phyloP scores from a whole-genome alignment of 2,888 invertebrate species.

The Diplazon laetatorius region DNA sequence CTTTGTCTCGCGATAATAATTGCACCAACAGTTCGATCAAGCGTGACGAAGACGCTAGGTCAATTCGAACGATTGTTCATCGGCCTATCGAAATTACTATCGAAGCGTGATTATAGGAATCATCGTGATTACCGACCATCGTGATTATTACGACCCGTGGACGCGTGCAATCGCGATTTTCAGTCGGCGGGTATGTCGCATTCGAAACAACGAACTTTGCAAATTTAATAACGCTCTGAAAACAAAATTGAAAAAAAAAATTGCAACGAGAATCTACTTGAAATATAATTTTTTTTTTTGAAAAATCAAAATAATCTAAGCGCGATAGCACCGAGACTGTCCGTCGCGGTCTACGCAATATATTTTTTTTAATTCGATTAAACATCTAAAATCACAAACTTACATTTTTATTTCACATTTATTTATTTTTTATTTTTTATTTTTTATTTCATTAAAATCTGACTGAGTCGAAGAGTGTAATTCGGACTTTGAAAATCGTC shows the following conservation, averaged over 20 bases:
- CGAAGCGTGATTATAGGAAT: conserved; percentile 38
- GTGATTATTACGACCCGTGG: conserved; percentile 26
- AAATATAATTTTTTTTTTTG: not conserved
- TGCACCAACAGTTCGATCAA: conserved; percentile 19
- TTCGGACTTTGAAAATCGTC: conserved; percentile 17
- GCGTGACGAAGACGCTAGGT: no score
- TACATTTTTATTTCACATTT: no score
- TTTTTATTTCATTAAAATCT: conserved; percentile 10
- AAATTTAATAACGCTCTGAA: conserved; percentile 27
- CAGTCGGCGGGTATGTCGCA: conserved; percentile 24
- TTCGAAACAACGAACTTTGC: not conserved
- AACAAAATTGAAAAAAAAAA: no score
- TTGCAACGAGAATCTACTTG: conserved; percentile 3
- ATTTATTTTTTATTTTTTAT: no score
- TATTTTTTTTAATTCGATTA: not conserved
- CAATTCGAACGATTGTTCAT: not conserved
- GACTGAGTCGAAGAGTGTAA: not conserved
- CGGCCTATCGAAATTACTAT: conserved; percentile 4
- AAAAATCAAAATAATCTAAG: not conserved
- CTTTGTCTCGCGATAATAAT: conserved; percentile 42
- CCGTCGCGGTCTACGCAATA: not conserved
- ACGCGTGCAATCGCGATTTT: conserved; percentile 36
- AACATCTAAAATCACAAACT: conserved; percentile 14
- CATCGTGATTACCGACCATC: conserved; percentile 4
- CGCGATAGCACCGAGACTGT: not conserved